Base-by-base conservation (phyloP, 2,113 vertebrate species). In the Corythoichthys haematopterus region DNA sequence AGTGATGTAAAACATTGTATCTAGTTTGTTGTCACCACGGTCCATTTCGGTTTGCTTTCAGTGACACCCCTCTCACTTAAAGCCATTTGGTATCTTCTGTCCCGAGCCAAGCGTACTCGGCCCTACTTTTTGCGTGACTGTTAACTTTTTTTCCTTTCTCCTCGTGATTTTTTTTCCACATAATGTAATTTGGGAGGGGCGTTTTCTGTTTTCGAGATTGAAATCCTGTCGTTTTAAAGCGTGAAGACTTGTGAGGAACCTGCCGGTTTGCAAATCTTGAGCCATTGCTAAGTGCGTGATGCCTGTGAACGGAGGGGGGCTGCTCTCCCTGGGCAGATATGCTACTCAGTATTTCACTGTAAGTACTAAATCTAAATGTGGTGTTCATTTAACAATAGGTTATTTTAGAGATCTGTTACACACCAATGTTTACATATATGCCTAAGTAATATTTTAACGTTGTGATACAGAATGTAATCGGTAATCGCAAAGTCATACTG, bases 231-330 rank as follows among this genome's bases (percentile, higher is more conserved):
- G n/a, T 7, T 2, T 52, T 40, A 38, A 11, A 53, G 6, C 36
- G 36, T 6, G 11, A 46, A 0, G 2, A 57, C 48, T 6, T 36
- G 59, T 6, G n/a, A 4, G 11, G 35, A 40, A 36, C 7, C 0
- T 35, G 37, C 70, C 70, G 56, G 50, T 7, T 38, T 60, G 51
- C 14, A 8, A 64, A 45, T 66, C 68, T 61, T 68, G 35, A 62
- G 78, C 68, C 66, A 48, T 76, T 82, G 83, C 72, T 82, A 86
- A 87, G 84, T 85, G 77, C 86, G 76, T 80, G 80, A 91, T 90
- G 90, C 89, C 86, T n/a, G 86, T 87, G 0, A 84, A 87, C 70
- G 78, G 82, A 77, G 88, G 78, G 28, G 86, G 79, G 38, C 69
- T 84, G 76, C 75, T 88, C 52, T 82, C 85, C 56, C 47, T 83